These are phyloP conservation scores for Pseudomyrmex cubaensis DNA, from an alignment of 1,140 invertebrate genomes.

Conservation along the genomic window DNA sequence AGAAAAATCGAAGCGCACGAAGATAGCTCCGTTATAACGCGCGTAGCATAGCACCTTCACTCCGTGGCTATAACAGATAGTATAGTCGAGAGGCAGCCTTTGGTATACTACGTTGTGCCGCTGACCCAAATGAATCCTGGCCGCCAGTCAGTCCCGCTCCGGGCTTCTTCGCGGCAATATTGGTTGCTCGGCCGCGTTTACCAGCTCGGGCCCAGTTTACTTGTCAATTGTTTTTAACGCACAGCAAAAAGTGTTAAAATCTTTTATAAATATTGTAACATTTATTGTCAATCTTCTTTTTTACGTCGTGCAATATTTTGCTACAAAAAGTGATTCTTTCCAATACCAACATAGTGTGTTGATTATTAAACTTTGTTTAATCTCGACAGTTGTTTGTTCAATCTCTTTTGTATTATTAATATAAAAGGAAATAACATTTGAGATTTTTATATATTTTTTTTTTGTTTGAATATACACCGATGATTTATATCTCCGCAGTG, in stretches of 20 bases:
- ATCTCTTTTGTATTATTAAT: neutral
- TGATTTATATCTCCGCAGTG: neutral
- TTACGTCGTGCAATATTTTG: neutral
- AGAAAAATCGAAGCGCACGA: constrained; percentile 64
- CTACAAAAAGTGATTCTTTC: neutral
- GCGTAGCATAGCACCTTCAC: constrained; percentile 73
- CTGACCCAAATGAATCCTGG: constrained; percentile 82
- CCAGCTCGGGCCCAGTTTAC: neutral
- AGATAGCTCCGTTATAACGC: constrained; percentile 73
- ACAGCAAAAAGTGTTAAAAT: neutral
- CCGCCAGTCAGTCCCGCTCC: constrained; percentile 79
- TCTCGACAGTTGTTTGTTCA: neutral
- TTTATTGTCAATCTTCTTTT: neutral
- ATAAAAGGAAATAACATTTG: too few species aligned
- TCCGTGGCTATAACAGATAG: constrained; percentile 68
- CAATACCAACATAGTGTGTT: neutral
- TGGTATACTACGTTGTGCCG: constrained; percentile 79
- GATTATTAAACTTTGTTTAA: constrained; percentile 9
- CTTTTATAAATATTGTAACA: neutral
- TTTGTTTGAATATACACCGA: neutral
- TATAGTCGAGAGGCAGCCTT: constrained; percentile 70
- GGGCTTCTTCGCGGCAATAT: constrained; percentile 78
- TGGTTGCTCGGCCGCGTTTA: constrained; percentile 54
- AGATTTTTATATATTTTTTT: too few species aligned
- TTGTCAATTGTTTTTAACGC: neutral